These are phyloP conservation scores for Chesias legatella DNA, from an alignment of 2,888 invertebrate genomes.

Conservation along the genomic window DNA sequence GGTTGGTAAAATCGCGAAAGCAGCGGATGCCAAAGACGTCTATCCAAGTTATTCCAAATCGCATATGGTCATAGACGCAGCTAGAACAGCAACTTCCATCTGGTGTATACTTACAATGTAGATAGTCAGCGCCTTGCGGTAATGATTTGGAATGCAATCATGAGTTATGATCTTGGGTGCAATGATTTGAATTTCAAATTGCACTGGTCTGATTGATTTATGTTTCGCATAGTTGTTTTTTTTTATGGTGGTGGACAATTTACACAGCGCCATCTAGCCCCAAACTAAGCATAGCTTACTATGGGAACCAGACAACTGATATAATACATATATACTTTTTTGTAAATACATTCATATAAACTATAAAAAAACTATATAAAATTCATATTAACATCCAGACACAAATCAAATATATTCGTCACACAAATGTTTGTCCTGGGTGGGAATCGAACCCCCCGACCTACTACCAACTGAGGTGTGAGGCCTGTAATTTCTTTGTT, in stretches of 20 bases:
- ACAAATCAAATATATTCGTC: too few species aligned
- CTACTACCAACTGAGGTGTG: too few species aligned
- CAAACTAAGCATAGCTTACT: too few species aligned
- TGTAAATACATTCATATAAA: too few species aligned
- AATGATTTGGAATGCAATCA: constrained; percentile 15
- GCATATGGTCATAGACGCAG: constrained; percentile 51
- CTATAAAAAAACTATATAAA: too few species aligned
- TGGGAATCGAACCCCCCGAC: too few species aligned
- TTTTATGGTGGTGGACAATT: background rate
- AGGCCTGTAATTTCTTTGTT: too few species aligned
- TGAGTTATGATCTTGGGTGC: constrained; percentile 17
- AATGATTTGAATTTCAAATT: constrained; percentile 23
- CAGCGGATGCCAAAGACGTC: constrained; percentile 47
- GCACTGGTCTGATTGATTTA: constrained; percentile 16
- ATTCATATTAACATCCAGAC: too few species aligned
- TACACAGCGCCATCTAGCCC: too few species aligned
- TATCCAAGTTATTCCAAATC: constrained; percentile 41
- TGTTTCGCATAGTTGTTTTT: constrained; percentile 1
- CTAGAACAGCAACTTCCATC: constrained; percentile 35
- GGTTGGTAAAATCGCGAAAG: constrained; percentile 47
- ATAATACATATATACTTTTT: too few species aligned
- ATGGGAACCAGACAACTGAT: too few species aligned
- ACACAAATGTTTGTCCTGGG: too few species aligned
- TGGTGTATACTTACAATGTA: constrained; percentile 25
- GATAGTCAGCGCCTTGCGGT: constrained; percentile 22